Evolutionary conservation across 2,113 vertebrate species (phyloP), one percentile per base, ranked within the genome.

Genomic region (Seriola rivoliana): DNA sequence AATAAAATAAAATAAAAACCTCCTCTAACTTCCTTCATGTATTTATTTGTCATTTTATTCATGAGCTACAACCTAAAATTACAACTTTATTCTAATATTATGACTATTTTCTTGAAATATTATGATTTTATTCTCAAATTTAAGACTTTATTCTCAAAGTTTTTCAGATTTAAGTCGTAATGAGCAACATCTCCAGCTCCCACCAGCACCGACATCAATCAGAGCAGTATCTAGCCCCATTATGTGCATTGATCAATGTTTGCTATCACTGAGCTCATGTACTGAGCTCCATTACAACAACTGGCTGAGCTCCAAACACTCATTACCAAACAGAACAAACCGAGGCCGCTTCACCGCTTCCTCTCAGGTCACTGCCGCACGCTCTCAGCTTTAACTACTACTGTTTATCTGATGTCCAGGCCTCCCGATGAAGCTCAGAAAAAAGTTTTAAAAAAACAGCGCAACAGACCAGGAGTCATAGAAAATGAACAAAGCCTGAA

Each of bases 221-320:
- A 3, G 14, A 21, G 3, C 0, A 0, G 40, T 2, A 81, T 36
- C 29, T 66, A 4, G 76, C 80, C 79, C 74, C 44, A 82, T 87
- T 77, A 84, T 40, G 71, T 16, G 58, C 48, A 88, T 62, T 65
- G 85, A 89, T 84, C 21, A 1, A 72, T 42, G 29, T 63, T 16
- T 57, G 46, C 46, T 60, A 25, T 46, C 71, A 17, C 38, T 32
- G n/a, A 14, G 21, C 50, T 85, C 11, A 64, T 52, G 36, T 1
- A 0, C 68, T 79, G 8, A 85, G 46, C 75, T 77, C 54, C 60
- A 69, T 81, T 62, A 85, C 71, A 57, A 62, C 71, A 55, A 62
- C 78, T 80, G 86, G 88, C 83, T 59, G 13, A 52, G 58, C 62
- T 86, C 80, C 80, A 91, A 68, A 60, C 8, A 0, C 42, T 68